Evolutionary conservation across 2,797 vertebrate genomes (phyloP).

Genomic region (Danio tinwini): DNA sequence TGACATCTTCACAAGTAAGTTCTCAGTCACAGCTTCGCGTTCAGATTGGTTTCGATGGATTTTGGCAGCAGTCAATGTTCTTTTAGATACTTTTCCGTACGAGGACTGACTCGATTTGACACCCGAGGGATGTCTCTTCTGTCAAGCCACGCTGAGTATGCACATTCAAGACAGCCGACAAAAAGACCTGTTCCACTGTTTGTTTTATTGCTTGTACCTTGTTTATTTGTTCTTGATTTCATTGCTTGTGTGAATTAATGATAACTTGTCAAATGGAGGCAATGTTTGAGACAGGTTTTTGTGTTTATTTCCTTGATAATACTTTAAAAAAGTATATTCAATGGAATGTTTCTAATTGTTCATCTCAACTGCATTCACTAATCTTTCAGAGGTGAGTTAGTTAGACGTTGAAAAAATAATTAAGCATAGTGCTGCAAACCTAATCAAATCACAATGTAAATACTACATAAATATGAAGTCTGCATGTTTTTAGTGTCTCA

Average conservation of each 20-base stretch:
- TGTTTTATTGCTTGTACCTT: neutral
- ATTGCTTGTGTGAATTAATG: neutral
- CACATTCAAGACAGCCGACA: neutral
- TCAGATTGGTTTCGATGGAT: conserved; percentile 24
- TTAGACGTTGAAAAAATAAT: no score
- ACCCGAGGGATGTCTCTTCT: neutral
- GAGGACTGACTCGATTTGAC: neutral
- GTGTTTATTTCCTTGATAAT: neutral
- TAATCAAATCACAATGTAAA: no score
- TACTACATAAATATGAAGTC: no score
- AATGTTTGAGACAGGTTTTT: neutral
- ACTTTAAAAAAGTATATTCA: neutral
- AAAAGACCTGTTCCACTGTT: neutral
- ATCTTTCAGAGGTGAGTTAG: no score
- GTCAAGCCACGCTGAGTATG: neutral
- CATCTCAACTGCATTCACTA: neutral
- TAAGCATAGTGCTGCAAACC: no score
- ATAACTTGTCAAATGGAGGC: neutral
- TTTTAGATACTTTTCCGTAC: neutral
- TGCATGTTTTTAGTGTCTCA: no score
- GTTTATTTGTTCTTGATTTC: neutral
- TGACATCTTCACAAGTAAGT: neutral
- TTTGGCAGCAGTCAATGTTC: conserved; percentile 7
- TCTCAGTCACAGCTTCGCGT: neutral
- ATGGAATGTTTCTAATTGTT: neutral